Evolutionary conservation across 2,797 vertebrate species (phyloP).

Genomic region (Pangasius krempfi): DNA sequence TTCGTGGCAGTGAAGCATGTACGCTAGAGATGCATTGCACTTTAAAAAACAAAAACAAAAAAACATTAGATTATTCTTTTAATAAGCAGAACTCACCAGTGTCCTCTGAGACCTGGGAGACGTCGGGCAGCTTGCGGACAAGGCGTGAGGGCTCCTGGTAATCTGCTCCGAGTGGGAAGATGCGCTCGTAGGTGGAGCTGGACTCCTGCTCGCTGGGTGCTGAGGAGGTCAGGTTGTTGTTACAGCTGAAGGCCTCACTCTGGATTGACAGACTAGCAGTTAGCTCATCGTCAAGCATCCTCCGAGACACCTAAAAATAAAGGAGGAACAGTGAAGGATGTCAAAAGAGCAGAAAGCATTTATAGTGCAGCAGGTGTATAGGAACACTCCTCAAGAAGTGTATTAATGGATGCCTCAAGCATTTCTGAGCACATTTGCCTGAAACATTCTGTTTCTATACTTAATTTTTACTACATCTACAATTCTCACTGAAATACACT

Average conservation of each 20-base stretch:
- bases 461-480: not conserved
- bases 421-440: not conserved
- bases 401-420: not conserved
- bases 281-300: slow-evolving; percentile 96
- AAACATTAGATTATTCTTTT: not conserved
- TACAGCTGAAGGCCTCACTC: slow-evolving; percentile 93
- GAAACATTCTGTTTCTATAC: not conserved
- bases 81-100: slow-evolving; percentile 72
- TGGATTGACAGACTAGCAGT: slow-evolving; percentile 95
- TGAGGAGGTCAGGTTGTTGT: slow-evolving; percentile 80
- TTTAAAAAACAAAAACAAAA: not conserved
- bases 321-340: slow-evolving; percentile 54
- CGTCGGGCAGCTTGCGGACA: slow-evolving; percentile 90
- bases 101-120: slow-evolving; percentile 84
- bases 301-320: slow-evolving; percentile 84
- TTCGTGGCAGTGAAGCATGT: not conserved
- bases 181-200: slow-evolving; percentile 91
- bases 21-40: not conserved
- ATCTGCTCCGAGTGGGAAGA: slow-evolving; percentile 92
- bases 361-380: not conserved
- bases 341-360: slow-evolving; percentile 1
- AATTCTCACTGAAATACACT: not conserved
- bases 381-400: not conserved
- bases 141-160: slow-evolving; percentile 95
- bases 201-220: slow-evolving; percentile 87